Base-by-base conservation (phyloP, 2,888 invertebrate species). In the Rhimphoctona megacephalus region DNA sequence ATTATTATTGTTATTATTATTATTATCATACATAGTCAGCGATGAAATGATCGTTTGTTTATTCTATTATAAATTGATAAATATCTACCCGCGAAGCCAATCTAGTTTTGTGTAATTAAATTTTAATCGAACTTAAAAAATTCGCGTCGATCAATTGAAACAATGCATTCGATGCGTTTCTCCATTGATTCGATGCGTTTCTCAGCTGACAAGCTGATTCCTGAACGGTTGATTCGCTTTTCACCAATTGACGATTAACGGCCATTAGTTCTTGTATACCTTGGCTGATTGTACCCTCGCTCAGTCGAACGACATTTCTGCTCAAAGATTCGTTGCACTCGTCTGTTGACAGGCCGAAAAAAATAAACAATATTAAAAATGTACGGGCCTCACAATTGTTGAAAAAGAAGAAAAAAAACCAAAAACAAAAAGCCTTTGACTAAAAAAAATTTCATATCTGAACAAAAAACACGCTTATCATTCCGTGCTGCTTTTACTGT, bases 301-400 rank as follows among this genome's bases (percentile, higher is more conserved):
- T 90, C 81, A 92, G 88, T 89, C 93, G 91, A 77, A 90, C 87
- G 85, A 94, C 89, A 83, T 93, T 90, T 84, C 85, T 93, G 86
- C 93, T 92, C 86, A 94, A 88, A 46, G 92, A 92, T 89, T 94
- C 92, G 85, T 94, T 94, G 88, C 93, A 92, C 86, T 94, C 94
- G 87, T 92, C 94, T 94, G 85, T 89, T 88, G 61, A 30, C 49
- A 33, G 61, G 61, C 73, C 30, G 61, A 61, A 30, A 61, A 61
- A 82, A 46, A 67, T 22, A 57, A 57, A 82, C 39, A 43, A 70
- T 43, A 78, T 81, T n/a, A 25, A 25, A 70, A 33, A 64, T 69
- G 36, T 69, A 54, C 19, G 36, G 54, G 5, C 36, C 36, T 36
- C 36, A 14, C 14, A 33, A 54, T 54, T 36, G 19, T 33, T 57